A percentile compares a stretch with the other conserved stretches of the same genome.
Evolutionary conservation across 2,888 invertebrate species (phyloP).

Genomic region (Auanema freiburgensis): DNA sequence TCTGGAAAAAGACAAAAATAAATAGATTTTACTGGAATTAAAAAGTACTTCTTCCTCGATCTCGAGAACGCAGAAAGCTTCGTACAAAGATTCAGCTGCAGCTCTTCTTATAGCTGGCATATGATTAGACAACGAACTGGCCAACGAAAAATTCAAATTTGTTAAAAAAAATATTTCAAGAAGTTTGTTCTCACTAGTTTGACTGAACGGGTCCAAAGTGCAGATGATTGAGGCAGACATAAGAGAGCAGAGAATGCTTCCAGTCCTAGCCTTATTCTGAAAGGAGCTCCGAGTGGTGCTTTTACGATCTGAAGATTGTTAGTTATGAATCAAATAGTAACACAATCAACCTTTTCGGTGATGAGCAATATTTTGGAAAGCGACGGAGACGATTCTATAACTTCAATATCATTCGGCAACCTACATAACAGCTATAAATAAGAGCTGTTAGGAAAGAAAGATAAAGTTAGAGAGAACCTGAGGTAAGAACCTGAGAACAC

Average conservation of each 20-base stretch:
- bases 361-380: background rate
- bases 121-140: slow-evolving; percentile 38
- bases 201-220: slow-evolving; percentile 8
- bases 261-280: slow-evolving; percentile 8
- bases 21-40: background rate
- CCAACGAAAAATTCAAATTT: slow-evolving; percentile 33
- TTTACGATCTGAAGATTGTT: too few species aligned
- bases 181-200: background rate
- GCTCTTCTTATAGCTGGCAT: slow-evolving; percentile 44
- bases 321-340: too few species aligned
- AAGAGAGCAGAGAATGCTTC: slow-evolving; percentile 17
- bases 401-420: slow-evolving; percentile 5
- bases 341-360: background rate
- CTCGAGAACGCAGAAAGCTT: slow-evolving; percentile 42
- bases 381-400: background rate
- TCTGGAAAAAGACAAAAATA: slow-evolving; percentile 5
- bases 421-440: slow-evolving; percentile 13
- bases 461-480: slow-evolving; percentile 5
- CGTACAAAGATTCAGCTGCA: slow-evolving; percentile 56
- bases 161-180: slow-evolving; percentile 5
- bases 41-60: slow-evolving; percentile 12
- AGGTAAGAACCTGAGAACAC: slow-evolving; percentile 19
- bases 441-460: background rate
- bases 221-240: background rate
- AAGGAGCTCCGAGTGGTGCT: background rate